Conservation (phyloP, 2,797 vertebrate genomes). For the Myotis daubentonii region DNA sequence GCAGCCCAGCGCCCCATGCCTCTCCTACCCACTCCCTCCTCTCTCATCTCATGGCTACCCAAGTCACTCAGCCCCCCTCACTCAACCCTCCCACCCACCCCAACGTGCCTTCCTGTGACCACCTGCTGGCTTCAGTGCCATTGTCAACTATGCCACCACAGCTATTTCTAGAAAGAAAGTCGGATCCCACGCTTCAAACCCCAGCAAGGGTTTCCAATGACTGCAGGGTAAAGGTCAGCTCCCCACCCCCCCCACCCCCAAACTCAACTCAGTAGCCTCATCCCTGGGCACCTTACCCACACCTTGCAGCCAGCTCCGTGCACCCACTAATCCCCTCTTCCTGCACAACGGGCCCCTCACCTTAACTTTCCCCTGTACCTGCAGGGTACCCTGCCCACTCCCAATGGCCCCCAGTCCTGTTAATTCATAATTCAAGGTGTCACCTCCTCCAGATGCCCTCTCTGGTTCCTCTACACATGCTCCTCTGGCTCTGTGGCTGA, state of each 20-base stretch:
- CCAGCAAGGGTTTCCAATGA: not conserved
- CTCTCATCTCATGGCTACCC: not conserved
- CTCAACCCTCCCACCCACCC: not conserved
- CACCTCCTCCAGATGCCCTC: not conserved
- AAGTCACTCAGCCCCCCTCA: too few species aligned
- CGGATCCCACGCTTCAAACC: not conserved
- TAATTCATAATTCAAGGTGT: not conserved
- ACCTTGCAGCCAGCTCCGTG: not conserved
- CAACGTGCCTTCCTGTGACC: not conserved
- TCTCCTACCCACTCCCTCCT: not conserved
- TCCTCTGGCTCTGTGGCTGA: not conserved
- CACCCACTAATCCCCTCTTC: not conserved
- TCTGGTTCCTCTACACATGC: not conserved
- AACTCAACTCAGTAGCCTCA: not conserved
- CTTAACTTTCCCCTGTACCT: not conserved
- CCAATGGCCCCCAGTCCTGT: not conserved
- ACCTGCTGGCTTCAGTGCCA: not conserved
- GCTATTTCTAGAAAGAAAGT: slow-evolving; percentile 39
- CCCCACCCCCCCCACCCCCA: too few species aligned
- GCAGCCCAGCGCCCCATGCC: not conserved
- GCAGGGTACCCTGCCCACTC: not conserved
- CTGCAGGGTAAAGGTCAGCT: not conserved
- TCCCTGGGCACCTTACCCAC: not conserved
- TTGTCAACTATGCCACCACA: not conserved
- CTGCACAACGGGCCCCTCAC: not conserved